Base-by-base conservation (phyloP, 2,888 invertebrate genomes). In the Acanthosepion lycidas region DNA sequence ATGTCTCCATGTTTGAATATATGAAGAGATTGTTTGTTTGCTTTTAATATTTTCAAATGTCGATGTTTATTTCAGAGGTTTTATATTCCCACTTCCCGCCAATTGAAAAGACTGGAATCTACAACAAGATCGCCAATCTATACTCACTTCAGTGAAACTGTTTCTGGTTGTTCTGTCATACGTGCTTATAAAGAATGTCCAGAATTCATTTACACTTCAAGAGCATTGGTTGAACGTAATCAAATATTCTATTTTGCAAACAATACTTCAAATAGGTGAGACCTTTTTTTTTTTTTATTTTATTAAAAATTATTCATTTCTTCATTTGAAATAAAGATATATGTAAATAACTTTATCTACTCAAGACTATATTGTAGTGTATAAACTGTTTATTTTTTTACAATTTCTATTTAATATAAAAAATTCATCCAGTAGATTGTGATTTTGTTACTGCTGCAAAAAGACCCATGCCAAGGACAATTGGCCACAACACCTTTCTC, bases 221-320 rank as follows among this genome's bases (percentile, higher is more conserved):
- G 96, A 94, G 94, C 95, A 9, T 95, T 95, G 26, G 96, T 97
- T 42, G 96, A 97, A 92, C 95, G 96, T 94, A 97, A 97, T 95
- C 99, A 99, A 98, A 98, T 98, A 94, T 99, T 99, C 97, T 96
- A 96, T 95, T 97, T 96, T 95, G 96, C 96, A 28, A 96, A 95
- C 78, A 95, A 95, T 26, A 95, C 95, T 8, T 94, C 95, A 64
- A 95, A 95, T 92, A 95, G 96, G 96, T 96, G 93, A 51, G 94
- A 0, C 26, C 12, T 42, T 42, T 42, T 42, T 42, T 42, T 42
- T 42, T 42, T 42, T 42, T 42, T 42, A 42, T 42, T 42, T 42
- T 42, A 42, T 42, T 78, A 6, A 59, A 59, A 59, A 20, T 59
- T 59, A 20, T 15, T 55, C 20, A 18, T 20, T 59, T 59, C 59